These are phyloP conservation scores for Lepus timidus DNA, from an alignment of 2,113 vertebrate species.

Conservation along the genomic window DNA sequence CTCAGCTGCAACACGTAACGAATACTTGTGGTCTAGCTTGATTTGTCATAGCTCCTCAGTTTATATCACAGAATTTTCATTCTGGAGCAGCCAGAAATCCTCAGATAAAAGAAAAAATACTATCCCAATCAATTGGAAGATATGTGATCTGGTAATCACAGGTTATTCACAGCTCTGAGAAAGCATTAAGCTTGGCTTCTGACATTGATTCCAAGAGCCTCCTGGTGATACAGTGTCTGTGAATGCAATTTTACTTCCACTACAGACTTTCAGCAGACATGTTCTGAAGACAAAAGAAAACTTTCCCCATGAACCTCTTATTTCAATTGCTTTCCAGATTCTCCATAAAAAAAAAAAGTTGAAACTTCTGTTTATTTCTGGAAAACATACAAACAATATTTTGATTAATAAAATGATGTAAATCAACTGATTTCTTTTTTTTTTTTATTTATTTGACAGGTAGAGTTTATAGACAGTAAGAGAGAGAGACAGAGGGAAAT, in stretches of 20 bases:
- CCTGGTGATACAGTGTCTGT: too few species aligned
- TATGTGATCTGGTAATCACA: neutral
- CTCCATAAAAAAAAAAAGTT: neutral
- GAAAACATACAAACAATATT: neutral
- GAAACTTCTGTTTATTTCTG: neutral
- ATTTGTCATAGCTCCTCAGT: neutral
- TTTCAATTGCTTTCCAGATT: neutral
- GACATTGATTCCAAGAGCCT: neutral
- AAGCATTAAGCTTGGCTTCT: neutral
- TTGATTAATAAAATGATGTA: neutral
- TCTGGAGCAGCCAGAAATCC: neutral
- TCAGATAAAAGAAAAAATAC: neutral
- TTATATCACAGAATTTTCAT: neutral
- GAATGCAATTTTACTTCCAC: neutral
- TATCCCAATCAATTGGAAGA: neutral
- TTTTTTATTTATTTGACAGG: too few species aligned
- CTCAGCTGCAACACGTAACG: neutral
- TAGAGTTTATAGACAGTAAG: too few species aligned
- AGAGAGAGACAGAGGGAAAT: too few species aligned
- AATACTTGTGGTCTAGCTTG: neutral
- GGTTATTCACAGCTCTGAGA: neutral
- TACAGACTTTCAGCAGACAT: too few species aligned
- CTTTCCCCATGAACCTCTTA: neutral
- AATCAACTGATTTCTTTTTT: too few species aligned
- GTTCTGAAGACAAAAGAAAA: neutral